These are phyloP conservation scores for Drosophila gaucha DNA, from an alignment of 2,888 invertebrate genomes.

Conservation along the genomic window DNA sequence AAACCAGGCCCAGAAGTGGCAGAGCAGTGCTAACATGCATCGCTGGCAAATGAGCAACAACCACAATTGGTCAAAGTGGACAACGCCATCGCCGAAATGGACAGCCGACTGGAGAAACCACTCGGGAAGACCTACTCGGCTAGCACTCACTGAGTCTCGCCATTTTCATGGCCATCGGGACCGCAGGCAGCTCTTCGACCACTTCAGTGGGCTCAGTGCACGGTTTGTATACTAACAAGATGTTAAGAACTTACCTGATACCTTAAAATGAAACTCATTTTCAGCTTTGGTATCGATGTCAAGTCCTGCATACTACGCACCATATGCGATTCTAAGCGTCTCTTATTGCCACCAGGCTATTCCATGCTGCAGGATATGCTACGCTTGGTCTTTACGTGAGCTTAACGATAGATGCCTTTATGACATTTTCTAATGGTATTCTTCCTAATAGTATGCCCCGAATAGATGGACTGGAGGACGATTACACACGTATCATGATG, in stretches of 20 bases:
- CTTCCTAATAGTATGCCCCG: constrained; percentile 49
- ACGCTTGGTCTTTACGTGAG: constrained; percentile 88
- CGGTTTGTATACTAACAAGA: constrained; percentile 55
- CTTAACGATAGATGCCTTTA: not conserved
- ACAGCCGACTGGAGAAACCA: constrained; percentile 28
- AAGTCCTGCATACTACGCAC: constrained; percentile 87
- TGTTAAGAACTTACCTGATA: not conserved
- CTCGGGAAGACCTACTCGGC: constrained; percentile 5
- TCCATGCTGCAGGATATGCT: constrained; percentile 89
- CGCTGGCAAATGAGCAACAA: constrained; percentile 17
- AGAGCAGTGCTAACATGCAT: constrained; percentile 2
- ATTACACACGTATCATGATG: constrained; percentile 54
- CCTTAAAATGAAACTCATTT: not conserved
- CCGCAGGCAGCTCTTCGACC: constrained; percentile 78
- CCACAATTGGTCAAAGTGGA: constrained; percentile 66
- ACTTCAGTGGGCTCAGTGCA: constrained; percentile 70
- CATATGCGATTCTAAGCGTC: constrained; percentile 88
- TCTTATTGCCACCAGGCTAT: constrained; percentile 87
- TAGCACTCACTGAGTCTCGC: not conserved
- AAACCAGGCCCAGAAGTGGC: constrained; percentile 45
- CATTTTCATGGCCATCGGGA: constrained; percentile 79
- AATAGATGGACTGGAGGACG: constrained; percentile 61
- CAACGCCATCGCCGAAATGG: constrained; percentile 60
- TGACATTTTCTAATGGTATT: not conserved
- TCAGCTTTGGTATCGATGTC: constrained; percentile 76